Evolutionary conservation across 2,113 vertebrate genomes (phyloP).

Genomic region (Microtus pennsylvanicus): DNA sequence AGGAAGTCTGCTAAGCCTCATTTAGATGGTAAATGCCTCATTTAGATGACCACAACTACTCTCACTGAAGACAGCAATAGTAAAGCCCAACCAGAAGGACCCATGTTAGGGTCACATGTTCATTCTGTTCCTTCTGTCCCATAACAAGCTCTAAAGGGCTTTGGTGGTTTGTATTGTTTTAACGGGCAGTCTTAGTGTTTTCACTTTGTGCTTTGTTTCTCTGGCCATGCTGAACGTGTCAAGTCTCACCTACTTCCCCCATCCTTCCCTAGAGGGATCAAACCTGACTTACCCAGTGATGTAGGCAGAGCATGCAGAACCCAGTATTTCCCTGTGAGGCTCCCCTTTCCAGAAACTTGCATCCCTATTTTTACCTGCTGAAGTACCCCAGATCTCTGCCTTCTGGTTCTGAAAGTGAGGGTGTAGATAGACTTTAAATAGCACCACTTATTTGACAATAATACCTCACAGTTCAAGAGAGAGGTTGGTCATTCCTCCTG

Average conservation of each 20-base stretch:
- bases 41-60: background rate
- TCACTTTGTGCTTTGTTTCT: background rate
- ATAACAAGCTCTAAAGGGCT: background rate
- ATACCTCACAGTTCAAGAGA: slow-evolving; percentile 37
- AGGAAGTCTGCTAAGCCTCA: background rate
- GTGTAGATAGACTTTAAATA: background rate
- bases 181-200: background rate
- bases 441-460: background rate
- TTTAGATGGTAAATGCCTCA: background rate
- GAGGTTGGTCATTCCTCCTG: slow-evolving; percentile 45
- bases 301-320: background rate
- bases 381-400: background rate
- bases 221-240: background rate
- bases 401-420: background rate
- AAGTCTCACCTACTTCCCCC: background rate
- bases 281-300: background rate
- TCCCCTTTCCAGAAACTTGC: background rate
- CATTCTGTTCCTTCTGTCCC: background rate
- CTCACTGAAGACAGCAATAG: background rate
- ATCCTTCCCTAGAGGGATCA: background rate
- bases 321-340: background rate
- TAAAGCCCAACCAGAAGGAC: background rate
- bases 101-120: background rate
- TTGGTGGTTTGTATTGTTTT: background rate
- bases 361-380: background rate